Evolutionary conservation across 2,888 invertebrate genomes (phyloP), one percentile per base, ranked within the genome.

Genomic region (Suillia variegata): DNA sequence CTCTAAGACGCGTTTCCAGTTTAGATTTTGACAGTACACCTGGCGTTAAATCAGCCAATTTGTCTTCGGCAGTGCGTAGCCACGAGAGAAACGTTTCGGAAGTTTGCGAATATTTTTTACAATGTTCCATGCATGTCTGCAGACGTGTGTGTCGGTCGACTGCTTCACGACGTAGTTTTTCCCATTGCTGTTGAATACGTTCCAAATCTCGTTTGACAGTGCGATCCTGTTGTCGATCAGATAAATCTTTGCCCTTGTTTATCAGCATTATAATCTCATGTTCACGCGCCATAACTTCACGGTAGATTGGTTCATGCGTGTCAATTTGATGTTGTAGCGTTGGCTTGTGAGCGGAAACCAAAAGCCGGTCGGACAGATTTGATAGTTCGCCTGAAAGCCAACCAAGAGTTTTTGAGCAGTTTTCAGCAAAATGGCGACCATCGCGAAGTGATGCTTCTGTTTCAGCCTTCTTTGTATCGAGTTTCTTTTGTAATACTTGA

Each of bases 221-320:
- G 61, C 89, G 85, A 67, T 82, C 81, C 55, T 78, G 77, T 53
- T 87, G 85, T 8, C 77, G 76, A 26, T 77, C 82, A 6, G 88
- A 75, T 64, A 91, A 84, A 70, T 91, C 91, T 65, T 89, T 86
- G 69, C 96, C 96, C 82, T 95, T 96, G 77, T 96, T 96, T 26
- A 97, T 81, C 15, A 97, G 84, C 90, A 96, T 95, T 67, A 96
- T 94, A 0, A 96, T 90, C 82, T 97, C 96, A 74, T 96, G 95
- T 74, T 96, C 96, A 63, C 93, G 87, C 65, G 91, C 88, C 83
- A 94, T 89, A 1, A 96, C 91, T 73, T 94, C 94, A 31, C 92
- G 85, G 80, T 96, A 96, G 54, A 94, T 86, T 0, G 95, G 94
- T 83, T 94, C 95, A 77, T 95, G 95, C 31, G 92, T 88, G 66